Percentiles rank a stretch among this genome's conserved stretches.
Conservation (phyloP, 2,797 vertebrate genomes). For the Pseudochirops cupreus region DNA sequence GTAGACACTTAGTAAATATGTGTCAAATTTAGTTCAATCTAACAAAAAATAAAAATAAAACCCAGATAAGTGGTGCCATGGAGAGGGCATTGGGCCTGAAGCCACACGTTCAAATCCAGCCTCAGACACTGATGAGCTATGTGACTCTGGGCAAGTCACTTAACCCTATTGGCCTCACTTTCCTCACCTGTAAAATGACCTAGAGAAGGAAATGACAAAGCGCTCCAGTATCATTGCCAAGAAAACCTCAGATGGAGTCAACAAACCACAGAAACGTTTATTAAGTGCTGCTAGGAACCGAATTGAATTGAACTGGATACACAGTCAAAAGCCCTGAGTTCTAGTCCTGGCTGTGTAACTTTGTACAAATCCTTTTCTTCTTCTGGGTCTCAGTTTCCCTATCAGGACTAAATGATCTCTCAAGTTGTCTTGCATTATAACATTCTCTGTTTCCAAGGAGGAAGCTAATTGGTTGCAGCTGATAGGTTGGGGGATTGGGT, state of each 20-base stretch:
- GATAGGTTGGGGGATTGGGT: conserved; percentile 69
- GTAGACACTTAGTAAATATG: background rate
- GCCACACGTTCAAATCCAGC: background rate
- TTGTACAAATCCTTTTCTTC: background rate
- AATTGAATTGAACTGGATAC: background rate
- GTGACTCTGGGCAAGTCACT: conserved; percentile 24
- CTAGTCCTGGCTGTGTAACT: background rate
- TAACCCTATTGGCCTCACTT: conserved; percentile 12
- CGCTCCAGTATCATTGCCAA: background rate
- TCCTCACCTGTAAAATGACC: conserved; percentile 15
- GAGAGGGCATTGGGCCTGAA: background rate
- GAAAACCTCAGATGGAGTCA: background rate
- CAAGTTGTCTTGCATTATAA: background rate
- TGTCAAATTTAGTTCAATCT: background rate
- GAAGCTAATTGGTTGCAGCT: conserved; percentile 84
- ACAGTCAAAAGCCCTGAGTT: conserved; percentile 1
- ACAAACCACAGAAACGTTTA: background rate
- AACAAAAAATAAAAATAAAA: background rate
- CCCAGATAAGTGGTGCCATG: background rate
- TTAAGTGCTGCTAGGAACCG: background rate
- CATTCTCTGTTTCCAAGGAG: conserved; percentile 30
- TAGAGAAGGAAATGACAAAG: background rate
- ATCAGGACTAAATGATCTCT: background rate
- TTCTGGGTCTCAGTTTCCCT: conserved; percentile 52
- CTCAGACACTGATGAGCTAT: conserved; percentile 14